Percentiles rank a stretch among this genome's conserved stretches.
Evolutionary conservation across 2,888 invertebrate species (phyloP).

Genomic region (Drosophila paramelanica): DNA sequence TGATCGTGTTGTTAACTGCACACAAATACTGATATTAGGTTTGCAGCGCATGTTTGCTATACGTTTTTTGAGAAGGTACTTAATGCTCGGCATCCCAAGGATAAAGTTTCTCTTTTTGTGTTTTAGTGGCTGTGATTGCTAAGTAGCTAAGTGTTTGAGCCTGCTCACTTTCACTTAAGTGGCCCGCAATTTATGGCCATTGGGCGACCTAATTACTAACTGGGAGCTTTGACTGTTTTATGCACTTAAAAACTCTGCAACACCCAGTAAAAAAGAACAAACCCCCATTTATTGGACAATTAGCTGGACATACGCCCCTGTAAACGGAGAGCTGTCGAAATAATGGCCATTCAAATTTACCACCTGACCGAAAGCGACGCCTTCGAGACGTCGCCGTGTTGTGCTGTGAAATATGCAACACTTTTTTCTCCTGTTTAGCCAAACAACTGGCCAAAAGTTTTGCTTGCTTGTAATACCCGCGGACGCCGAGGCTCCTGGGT

Average conservation of each 20-base stretch:
- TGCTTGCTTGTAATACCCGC: conserved; percentile 29
- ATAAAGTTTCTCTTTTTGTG: too few relatives aligned
- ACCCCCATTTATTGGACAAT: conserved; percentile 46
- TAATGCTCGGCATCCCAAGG: too few relatives aligned
- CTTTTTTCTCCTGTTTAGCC: conserved; percentile 51
- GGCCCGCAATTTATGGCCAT: conserved; percentile 50
- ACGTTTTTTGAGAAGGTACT: too few relatives aligned
- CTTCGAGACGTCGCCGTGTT: conserved; percentile 26
- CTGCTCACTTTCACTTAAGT: conserved; percentile 44
- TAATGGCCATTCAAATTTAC: conserved; percentile 20
- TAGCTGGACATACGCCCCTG: conserved; percentile 39
- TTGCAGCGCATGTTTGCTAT: too few relatives aligned
- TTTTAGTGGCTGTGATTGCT: conserved; percentile 9
- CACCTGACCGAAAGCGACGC: conserved; percentile 11
- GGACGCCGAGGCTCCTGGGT: not conserved
- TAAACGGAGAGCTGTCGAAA: conserved; percentile 37
- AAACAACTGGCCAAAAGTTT: conserved; percentile 72
- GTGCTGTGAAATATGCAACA: conserved; percentile 60
- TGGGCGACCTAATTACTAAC: conserved; percentile 28
- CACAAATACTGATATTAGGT: too few relatives aligned
- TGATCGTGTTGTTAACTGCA: too few relatives aligned
- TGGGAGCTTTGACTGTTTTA: conserved; percentile 1
- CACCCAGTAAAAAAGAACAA: conserved; percentile 1
- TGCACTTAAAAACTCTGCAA: conserved; percentile 10
- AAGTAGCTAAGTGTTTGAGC: conserved; percentile 3